Conservation (phyloP, 2,113 vertebrate species). For the Corydoras sp. region DNA sequence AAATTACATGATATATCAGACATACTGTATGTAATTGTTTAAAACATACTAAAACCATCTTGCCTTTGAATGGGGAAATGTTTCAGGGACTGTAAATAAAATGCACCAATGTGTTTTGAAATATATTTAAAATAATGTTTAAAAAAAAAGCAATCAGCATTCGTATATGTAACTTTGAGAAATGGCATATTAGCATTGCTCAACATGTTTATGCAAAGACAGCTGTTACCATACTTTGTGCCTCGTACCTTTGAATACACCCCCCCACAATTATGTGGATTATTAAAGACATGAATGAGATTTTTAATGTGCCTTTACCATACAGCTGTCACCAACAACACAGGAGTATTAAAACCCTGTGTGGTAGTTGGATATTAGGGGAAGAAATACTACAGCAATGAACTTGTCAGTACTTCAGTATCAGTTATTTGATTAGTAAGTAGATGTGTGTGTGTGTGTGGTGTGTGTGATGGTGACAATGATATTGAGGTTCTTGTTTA, state of each 20-base stretch:
- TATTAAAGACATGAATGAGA: constrained; percentile 80
- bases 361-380: constrained; percentile 17
- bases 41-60: too few relatives aligned
- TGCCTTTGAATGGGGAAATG: too few relatives aligned
- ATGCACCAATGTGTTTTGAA: too few relatives aligned
- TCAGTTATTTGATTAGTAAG: constrained; percentile 21
- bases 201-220: constrained; percentile 64
- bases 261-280: constrained; percentile 65
- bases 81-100: too few relatives aligned
- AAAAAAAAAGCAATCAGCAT: too few relatives aligned
- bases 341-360: constrained; percentile 22
- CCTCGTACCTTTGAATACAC: constrained; percentile 70
- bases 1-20: neutral
- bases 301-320: constrained; percentile 68
- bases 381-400: constrained; percentile 15
- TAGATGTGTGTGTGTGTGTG: constrained; percentile 7
- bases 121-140: too few relatives aligned
- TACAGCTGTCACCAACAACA: constrained; percentile 69
- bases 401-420: constrained; percentile 4
- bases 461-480: constrained; percentile 10
- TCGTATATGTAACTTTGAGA: constrained; percentile 3
- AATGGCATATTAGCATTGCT: constrained; percentile 27
- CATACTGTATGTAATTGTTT: neutral
- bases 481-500: constrained; percentile 20
- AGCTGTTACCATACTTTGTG: constrained; percentile 71